Evolutionary conservation across 2,888 invertebrate genomes (phyloP), one percentile per base, ranked within the genome.

Genomic region (Erebia aethiops): DNA sequence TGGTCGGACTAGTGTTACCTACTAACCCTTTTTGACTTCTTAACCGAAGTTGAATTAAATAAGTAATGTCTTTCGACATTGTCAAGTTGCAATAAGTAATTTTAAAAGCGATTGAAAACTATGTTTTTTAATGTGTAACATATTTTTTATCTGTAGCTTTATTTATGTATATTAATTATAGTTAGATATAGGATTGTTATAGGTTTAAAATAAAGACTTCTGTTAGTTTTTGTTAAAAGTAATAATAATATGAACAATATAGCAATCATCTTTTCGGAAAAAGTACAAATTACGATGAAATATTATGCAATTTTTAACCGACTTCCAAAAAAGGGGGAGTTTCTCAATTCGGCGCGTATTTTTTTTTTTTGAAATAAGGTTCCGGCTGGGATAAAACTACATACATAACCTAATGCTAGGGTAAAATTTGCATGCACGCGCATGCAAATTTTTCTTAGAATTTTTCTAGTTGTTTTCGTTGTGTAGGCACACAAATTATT

Each of bases 21-120:
- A 67, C 46, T 58, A 46, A 54, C 56, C 46, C 16, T 8, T 41
- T 64, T 64, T 52, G 52, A 69, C 62, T 57, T 69, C 57, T 13
- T 58, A 51, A 52, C 18, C 16, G 70, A 51, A 46, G 49, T 26
- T 14, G n/a, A 46, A 66, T 9, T 21, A 63, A 74, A 71, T 70
- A 74, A 63, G 67, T 74, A 71, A 73, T 73, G 74, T 67, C 73
- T 74, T 77, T 76, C 73, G 87, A 84, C 86, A 81, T 84, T 83
- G 85, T 77, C 73, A 76, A 73, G 87, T 89, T 90, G 91, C 91
- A 91, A 91, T 91, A 91, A 89, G 84, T 88, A 87, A 83, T 80
- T 77, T 78, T 78, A 77, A 78, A 74, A 58, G 16, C 60, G 58
- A 49, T 67, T 35, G n/a, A 51, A 51, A 67, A 67, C 58, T 49